phyloP scores from a whole-genome alignment of 1,140 invertebrate species.

The Hypothenemus hampei region DNA sequence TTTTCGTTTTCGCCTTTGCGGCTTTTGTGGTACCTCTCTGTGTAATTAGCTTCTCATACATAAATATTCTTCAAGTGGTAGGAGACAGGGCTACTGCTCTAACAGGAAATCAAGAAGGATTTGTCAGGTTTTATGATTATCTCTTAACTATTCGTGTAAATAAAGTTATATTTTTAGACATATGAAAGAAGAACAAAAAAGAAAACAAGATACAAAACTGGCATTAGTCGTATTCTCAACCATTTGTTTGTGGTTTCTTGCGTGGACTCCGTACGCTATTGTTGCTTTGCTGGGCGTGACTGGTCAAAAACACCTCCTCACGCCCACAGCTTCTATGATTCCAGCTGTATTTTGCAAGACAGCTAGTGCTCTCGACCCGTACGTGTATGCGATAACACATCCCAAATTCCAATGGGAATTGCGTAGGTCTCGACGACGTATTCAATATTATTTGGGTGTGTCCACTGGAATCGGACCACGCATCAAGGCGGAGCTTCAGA shows the following conservation, averaged over 20 bases:
- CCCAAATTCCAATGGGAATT: conserved; percentile 52
- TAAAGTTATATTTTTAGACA: conserved; percentile 45
- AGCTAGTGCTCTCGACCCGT: conserved; percentile 69
- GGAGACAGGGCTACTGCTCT: conserved; percentile 39
- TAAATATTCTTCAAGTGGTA: conserved; percentile 62
- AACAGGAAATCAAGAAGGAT: background rate
- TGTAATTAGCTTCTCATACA: conserved; percentile 66
- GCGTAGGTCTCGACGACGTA: background rate
- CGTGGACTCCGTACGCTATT: conserved; percentile 72
- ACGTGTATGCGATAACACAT: conserved; percentile 67
- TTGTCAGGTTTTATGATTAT: no score
- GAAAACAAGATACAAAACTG: conserved; percentile 61
- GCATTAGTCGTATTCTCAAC: conserved; percentile 61
- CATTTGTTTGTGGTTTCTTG: conserved; percentile 65
- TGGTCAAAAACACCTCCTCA: conserved; percentile 56
- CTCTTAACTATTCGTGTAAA: no score
- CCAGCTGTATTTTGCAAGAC: conserved; percentile 72
- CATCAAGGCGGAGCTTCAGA: no score
- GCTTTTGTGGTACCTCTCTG: conserved; percentile 65
- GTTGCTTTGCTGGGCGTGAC: conserved; percentile 68
- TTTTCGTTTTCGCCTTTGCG: conserved; percentile 62
- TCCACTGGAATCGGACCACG: no score
- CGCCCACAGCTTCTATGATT: conserved; percentile 65
- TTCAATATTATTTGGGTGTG: no score
- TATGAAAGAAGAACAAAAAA: conserved; percentile 58